Percentiles rank a stretch among this genome's conserved stretches.
phyloP scores from a whole-genome alignment of 2,113 vertebrate species.

The Actenoides hombroni region DNA sequence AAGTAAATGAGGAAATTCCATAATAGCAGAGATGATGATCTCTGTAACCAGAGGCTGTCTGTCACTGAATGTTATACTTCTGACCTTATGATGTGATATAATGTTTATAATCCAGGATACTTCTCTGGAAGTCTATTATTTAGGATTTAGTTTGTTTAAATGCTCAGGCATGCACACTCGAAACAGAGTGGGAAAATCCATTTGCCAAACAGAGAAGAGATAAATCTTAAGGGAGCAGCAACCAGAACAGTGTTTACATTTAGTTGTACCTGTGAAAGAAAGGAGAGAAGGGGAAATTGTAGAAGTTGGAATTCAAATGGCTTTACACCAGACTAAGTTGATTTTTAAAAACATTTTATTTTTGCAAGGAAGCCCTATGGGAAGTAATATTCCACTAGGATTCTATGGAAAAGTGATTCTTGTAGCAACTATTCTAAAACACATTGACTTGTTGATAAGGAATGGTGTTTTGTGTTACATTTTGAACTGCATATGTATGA shows the following conservation, averaged over 20 bases:
- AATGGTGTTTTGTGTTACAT: not conserved
- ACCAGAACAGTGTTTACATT: not conserved
- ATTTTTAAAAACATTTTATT: not conserved
- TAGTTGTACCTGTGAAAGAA: not conserved
- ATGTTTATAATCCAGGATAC: not conserved
- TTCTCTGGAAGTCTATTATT: not conserved
- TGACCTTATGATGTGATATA: not conserved
- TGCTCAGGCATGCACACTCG: not conserved
- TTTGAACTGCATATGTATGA: not conserved
- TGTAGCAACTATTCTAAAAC: not conserved
- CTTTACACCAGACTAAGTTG: not conserved
- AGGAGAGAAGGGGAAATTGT: not conserved
- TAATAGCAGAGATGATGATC: accelerated
- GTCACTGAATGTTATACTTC: not conserved
- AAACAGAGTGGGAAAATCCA: not conserved
- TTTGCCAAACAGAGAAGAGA: not conserved
- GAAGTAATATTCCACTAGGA: not conserved
- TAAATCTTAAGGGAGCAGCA: not conserved
- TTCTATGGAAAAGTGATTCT: not conserved
- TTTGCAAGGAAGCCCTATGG: not conserved
- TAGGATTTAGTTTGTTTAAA: not conserved
- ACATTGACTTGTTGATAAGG: not conserved
- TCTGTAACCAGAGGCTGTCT: not conserved
- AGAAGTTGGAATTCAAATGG: not conserved
- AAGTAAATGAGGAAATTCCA: not conserved